Evolutionary conservation across 2,113 vertebrate genomes (phyloP).

Genomic region (Pseudorhombus dupliciocellatus): DNA sequence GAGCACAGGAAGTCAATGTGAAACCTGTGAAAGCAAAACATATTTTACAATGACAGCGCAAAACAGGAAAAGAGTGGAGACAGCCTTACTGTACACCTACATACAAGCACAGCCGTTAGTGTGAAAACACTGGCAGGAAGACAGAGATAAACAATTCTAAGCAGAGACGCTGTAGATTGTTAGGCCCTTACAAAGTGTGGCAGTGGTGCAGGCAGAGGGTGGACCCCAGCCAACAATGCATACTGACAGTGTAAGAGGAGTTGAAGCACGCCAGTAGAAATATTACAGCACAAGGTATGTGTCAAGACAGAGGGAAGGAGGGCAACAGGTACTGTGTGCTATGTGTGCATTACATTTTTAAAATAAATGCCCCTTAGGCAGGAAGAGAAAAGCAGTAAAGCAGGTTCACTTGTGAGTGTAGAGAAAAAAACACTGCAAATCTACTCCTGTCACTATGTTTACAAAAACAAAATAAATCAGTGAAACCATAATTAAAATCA

Average conservation of each 20-base stretch:
- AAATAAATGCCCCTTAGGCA: constrained; percentile 21
- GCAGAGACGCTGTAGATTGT: constrained; percentile 9
- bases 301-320: constrained; percentile 16
- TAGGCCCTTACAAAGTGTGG: background rate
- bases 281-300: constrained; percentile 2
- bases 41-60: background rate
- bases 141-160: constrained; percentile 6
- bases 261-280: constrained; percentile 23
- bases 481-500: background rate
- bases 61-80: constrained; percentile 6
- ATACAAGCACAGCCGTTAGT: constrained; percentile 24
- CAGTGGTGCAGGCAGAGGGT: constrained; percentile 5
- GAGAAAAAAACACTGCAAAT: background rate
- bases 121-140: constrained; percentile 15
- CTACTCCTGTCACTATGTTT: background rate
- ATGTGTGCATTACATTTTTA: background rate
- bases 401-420: background rate
- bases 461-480: constrained; percentile 11
- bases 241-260: constrained; percentile 17
- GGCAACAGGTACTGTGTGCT: constrained; percentile 11
- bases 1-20: background rate
- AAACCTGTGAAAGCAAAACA: background rate
- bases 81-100: background rate
- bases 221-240: constrained; percentile 24
- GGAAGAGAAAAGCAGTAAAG: constrained; percentile 21